Conservation (phyloP, 2,113 vertebrate genomes). For the Danio rerio region DNA sequence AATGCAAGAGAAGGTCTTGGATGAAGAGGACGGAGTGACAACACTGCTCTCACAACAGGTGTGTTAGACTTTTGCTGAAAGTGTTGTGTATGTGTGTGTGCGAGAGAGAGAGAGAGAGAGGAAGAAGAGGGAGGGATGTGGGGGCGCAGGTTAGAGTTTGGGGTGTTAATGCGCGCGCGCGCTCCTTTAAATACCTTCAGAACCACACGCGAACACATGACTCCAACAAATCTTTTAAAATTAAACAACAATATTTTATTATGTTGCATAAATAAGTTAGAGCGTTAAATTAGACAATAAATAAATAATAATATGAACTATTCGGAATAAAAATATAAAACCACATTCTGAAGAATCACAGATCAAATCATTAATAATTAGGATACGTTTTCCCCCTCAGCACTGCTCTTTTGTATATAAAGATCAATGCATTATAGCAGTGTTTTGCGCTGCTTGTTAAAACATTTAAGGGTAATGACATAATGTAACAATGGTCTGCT, state of each 20-base stretch:
- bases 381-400: conserved; percentile 55
- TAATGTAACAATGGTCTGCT: conserved; percentile 92
- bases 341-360: neutral
- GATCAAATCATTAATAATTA: neutral
- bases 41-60: conserved; percentile 75
- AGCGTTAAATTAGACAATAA: neutral
- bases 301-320: neutral
- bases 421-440: conserved; percentile 85
- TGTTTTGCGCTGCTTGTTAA: conserved; percentile 90
- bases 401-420: conserved; percentile 81
- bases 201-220: conserved; percentile 34
- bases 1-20: conserved; percentile 19
- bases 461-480: conserved; percentile 92
- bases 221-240: neutral
- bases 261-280: neutral
- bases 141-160: conserved; percentile 46
- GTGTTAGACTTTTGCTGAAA: conserved; percentile 62
- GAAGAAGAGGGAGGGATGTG: conserved; percentile 40
- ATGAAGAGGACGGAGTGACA: conserved; percentile 56
- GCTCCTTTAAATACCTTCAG: conserved; percentile 65
- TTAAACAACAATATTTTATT: neutral
- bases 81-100: conserved; percentile 50
- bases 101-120: conserved; percentile 9
- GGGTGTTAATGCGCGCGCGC: conserved; percentile 42
- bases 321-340: neutral